These are phyloP conservation scores for Pantherophis alleghaniensis DNA, from an alignment of 2,797 vertebrate species.

Conservation along the genomic window DNA sequence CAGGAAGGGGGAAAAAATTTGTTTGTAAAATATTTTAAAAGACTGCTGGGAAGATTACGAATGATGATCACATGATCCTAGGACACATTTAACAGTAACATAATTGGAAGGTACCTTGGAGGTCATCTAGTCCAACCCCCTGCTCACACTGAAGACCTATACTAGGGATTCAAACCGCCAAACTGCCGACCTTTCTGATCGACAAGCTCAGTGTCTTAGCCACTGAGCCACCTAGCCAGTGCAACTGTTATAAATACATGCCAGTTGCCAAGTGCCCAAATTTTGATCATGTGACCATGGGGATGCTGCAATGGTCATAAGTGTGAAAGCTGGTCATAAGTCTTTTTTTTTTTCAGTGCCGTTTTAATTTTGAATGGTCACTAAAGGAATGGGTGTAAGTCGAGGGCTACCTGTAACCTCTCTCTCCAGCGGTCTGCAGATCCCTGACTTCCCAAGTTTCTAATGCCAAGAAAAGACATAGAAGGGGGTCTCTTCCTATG, in stretches of 20 bases:
- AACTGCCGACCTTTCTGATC: too few relatives aligned
- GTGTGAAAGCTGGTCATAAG: background rate
- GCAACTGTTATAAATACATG: background rate
- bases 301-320: background rate
- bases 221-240: too few relatives aligned
- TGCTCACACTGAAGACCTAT: too few relatives aligned
- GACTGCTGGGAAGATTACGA: background rate
- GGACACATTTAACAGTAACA: background rate
- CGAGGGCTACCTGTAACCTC: background rate
- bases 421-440: background rate
- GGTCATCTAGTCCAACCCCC: too few relatives aligned
- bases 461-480: background rate
- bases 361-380: background rate
- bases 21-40: background rate
- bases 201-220: too few relatives aligned
- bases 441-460: background rate
- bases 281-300: background rate
- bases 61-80: background rate
- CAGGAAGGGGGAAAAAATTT: too few relatives aligned
- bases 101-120: too few relatives aligned
- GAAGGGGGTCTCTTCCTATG: background rate
- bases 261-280: background rate
- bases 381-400: background rate
- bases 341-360: background rate
- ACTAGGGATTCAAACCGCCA: too few relatives aligned